Evolutionary conservation across 2,888 invertebrate species (phyloP), one percentile per base, ranked within the genome.

Genomic region (Ichneumoninae sp.): DNA sequence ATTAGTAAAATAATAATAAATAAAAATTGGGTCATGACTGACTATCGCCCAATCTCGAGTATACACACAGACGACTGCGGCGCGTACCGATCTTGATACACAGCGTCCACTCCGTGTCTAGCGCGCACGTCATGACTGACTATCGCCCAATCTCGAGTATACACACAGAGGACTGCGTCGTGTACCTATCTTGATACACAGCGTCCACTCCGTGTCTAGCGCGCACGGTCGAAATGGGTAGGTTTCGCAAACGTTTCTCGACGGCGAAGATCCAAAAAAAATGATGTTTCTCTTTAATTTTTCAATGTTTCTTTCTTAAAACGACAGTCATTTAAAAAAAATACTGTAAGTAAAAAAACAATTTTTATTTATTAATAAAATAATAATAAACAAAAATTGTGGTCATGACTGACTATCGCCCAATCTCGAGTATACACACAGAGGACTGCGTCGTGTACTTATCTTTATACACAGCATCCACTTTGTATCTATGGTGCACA

Each of bases 41-140:
- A 63, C 66, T 70, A 70, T 70, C 36, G 54, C 19, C 69, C 63
- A 70, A 81, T 76, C 70, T 76, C 52, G 40, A 40, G 52, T 76
- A 70, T 52, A 65, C 75, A 70, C 52, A 16, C 19, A 33, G 4
- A 33, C 6, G 26, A 30, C 36, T 65, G 40, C 44, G 13, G 22
- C 4, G 2, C 8, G 10, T 2, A 40, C 40, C 68, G 22, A 66
- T 19, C 50, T 50, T n/a, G 50, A 57, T 66, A 22, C 16, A 30
- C 8, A 70, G n/a, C 50, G 3, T 50, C 50, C 50, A 50, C 3
- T n/a, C 3, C 3, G n/a, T 3, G n/a, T 16, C 50, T 16, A n/a
- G 1, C 8, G 40, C 8, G 1, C 8, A 10, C n/a, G 26, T 63
- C 69, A 40, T n/a, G 26, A 40, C 30, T 54, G 19, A 63, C 66